phyloP scores from a whole-genome alignment of 2,797 vertebrate genomes.

The Acanthiza pusilla region DNA sequence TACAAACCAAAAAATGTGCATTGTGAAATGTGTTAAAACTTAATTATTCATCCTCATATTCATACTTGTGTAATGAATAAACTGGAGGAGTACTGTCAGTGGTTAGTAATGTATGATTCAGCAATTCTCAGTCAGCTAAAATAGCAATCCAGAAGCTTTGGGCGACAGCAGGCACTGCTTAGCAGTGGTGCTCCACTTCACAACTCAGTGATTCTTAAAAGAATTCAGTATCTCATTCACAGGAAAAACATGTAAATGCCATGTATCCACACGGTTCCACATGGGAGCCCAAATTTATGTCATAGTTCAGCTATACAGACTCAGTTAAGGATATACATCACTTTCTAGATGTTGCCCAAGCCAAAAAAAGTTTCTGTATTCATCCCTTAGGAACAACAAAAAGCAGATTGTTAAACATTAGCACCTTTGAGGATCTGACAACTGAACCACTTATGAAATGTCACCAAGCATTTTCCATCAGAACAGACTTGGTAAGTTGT shows the following conservation, averaged over 20 bases:
- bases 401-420: neutral
- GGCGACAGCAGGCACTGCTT: rapidly evolving
- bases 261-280: neutral
- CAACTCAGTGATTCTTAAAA: neutral
- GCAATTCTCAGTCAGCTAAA: neutral
- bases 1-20: neutral
- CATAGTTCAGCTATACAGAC: neutral
- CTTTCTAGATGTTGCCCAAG: neutral
- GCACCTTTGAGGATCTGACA: neutral
- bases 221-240: neutral
- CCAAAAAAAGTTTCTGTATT: neutral
- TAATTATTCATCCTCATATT: neutral
- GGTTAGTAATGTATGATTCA: neutral
- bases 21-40: neutral
- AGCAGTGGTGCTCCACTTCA: rapidly evolving
- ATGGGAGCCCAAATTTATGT: neutral
- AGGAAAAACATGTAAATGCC: neutral
- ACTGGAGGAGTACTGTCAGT: neutral
- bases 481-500: neutral
- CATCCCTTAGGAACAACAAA: neutral
- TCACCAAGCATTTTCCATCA: neutral
- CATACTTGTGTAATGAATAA: neutral
- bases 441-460: neutral
- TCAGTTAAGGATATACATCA: neutral
- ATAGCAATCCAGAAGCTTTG: neutral